phyloP scores from a whole-genome alignment of 2,113 vertebrate species.

The Plestiodon gilberti region DNA sequence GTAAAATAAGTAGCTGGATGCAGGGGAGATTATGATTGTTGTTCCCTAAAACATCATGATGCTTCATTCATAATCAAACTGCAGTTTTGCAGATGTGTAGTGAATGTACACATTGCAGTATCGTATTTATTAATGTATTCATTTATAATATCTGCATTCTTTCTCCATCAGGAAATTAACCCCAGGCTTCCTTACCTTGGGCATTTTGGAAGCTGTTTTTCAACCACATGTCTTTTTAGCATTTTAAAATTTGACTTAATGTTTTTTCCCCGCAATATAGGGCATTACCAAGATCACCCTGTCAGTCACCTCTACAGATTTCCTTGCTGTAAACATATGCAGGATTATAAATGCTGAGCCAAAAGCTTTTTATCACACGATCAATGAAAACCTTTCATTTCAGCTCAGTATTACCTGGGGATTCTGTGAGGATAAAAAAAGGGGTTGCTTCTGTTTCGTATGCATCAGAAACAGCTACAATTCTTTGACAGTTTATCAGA shows the following conservation, averaged over 20 bases:
- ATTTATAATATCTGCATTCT: not conserved
- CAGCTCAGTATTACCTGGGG: not conserved
- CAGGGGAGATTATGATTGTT: not conserved
- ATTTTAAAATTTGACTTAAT: not conserved
- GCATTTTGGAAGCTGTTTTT: not conserved
- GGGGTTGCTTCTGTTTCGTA: not conserved
- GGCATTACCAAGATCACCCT: not conserved
- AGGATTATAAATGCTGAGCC: not conserved
- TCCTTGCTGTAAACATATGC: not conserved
- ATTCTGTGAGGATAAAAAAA: not conserved
- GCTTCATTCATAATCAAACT: not conserved
- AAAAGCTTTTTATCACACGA: constrained; percentile 1
- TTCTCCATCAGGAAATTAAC: not conserved
- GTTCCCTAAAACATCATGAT: not conserved
- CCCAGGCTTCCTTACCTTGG: not conserved
- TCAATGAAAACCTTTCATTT: constrained; percentile 18
- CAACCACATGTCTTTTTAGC: not conserved
- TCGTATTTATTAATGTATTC: not conserved
- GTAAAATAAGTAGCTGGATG: not conserved
- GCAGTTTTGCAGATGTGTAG: too few relatives aligned
- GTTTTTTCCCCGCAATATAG: not conserved
- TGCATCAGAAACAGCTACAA: not conserved
- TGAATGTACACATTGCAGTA: not conserved
- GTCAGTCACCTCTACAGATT: not conserved
- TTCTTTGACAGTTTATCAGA: not conserved